Evolutionary conservation across 2,888 invertebrate species (phyloP).

Genomic region (Platycheirus rosarum): DNA sequence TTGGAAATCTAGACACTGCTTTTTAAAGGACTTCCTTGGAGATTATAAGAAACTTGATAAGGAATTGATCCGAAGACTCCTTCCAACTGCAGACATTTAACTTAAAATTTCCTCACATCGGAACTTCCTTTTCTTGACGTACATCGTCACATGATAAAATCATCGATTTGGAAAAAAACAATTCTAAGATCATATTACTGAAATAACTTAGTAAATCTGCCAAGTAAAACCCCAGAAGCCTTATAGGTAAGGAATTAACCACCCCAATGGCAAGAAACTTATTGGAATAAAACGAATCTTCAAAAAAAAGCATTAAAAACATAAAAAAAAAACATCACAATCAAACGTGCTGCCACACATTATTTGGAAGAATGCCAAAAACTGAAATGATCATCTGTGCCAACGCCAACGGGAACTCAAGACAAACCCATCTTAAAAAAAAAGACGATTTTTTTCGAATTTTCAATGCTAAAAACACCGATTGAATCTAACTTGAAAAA

Average conservation of each 20-base stretch:
- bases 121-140: too few relatives aligned
- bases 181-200: too few relatives aligned
- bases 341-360: slow-evolving; percentile 26
- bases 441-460: slow-evolving; percentile 36
- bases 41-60: too few relatives aligned
- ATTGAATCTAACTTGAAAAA: slow-evolving; percentile 15
- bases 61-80: too few relatives aligned
- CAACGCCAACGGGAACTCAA: slow-evolving; percentile 52
- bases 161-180: too few relatives aligned
- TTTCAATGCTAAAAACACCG: slow-evolving; percentile 32
- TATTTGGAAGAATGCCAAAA: slow-evolving; percentile 33
- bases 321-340: slow-evolving; percentile 8
- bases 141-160: too few relatives aligned
- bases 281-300: slow-evolving; percentile 11
- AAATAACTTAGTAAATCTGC: slow-evolving; percentile 27
- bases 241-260: slow-evolving; percentile 8
- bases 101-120: too few relatives aligned
- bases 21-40: too few relatives aligned
- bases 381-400: slow-evolving; percentile 50
- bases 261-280: slow-evolving; percentile 13
- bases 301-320: background rate
- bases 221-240: slow-evolving; percentile 31
- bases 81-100: too few relatives aligned
- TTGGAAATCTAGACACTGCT: too few relatives aligned
- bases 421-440: slow-evolving; percentile 32